phyloP scores from a whole-genome alignment of 92 coral and sea anemone species.

The Palythoa grandis region DNA sequence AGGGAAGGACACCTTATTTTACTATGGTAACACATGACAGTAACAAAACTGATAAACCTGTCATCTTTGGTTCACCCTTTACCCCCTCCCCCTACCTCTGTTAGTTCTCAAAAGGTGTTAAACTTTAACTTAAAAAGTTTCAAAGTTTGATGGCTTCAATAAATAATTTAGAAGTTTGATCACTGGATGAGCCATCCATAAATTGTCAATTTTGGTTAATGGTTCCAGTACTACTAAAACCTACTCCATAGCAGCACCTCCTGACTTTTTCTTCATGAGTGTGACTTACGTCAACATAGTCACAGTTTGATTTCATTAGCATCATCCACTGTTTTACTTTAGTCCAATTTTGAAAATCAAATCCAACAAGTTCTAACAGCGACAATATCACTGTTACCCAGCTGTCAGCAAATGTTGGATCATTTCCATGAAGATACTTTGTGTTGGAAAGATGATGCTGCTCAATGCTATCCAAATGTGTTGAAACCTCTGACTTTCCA shows the following conservation, averaged over 20 bases:
- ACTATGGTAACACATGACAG: no score
- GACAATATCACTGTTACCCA: slow-evolving; percentile 71
- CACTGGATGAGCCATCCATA: not conserved
- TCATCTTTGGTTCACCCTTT: no score
- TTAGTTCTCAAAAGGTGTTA: no score
- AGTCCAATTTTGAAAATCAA: slow-evolving; percentile 74
- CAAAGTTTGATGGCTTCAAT: no score
- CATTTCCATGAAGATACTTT: slow-evolving; percentile 54
- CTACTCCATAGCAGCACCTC: slow-evolving; percentile 49
- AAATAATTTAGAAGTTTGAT: not conserved
- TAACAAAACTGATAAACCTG: no score
- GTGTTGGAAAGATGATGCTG: slow-evolving; percentile 62
- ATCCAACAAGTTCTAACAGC: slow-evolving; percentile 67
- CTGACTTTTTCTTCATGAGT: slow-evolving; percentile 72
- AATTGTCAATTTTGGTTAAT: slow-evolving; percentile 7
- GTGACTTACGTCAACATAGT: slow-evolving; percentile 77
- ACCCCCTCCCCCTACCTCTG: no score
- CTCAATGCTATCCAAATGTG: slow-evolving; percentile 72
- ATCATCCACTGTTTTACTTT: slow-evolving; percentile 73
- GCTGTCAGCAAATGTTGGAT: slow-evolving; percentile 75
- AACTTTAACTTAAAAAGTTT: no score
- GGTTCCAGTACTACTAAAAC: slow-evolving; percentile 46
- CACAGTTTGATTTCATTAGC: slow-evolving; percentile 61
- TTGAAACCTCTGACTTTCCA: slow-evolving; percentile 73
- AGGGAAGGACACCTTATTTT: no score